These are phyloP conservation scores for Anaspis maculata DNA, from an alignment of 2,888 invertebrate species.

Conservation along the genomic window DNA sequence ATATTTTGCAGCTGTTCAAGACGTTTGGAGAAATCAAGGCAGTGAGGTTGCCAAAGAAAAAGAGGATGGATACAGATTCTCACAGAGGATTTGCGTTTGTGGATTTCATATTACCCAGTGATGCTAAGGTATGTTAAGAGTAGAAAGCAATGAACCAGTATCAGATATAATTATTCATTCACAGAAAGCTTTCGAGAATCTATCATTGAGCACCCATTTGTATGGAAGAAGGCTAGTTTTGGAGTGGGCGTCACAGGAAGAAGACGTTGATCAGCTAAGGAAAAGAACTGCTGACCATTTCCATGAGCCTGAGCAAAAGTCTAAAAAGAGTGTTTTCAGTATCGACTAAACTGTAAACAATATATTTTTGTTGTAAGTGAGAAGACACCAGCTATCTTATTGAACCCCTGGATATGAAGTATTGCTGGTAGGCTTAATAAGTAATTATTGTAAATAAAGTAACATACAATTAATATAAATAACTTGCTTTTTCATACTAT, in stretches of 20 bases:
- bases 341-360: constrained; percentile 29
- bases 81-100: constrained; percentile 97
- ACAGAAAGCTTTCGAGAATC: constrained; percentile 81
- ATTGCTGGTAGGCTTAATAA: no score
- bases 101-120: constrained; percentile 79
- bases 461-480: no score
- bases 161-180: constrained; percentile 18
- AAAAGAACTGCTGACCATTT: constrained; percentile 75
- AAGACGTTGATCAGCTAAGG: constrained; percentile 70
- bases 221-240: constrained; percentile 90
- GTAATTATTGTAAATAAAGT: no score
- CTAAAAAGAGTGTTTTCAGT: constrained; percentile 44
- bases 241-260: constrained; percentile 86
- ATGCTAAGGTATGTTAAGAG: constrained; percentile 78
- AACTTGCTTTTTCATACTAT: no score
- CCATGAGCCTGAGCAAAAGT: constrained; percentile 39
- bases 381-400: no score
- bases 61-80: constrained; percentile 58
- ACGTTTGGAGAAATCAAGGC: constrained; percentile 90
- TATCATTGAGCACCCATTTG: constrained; percentile 96
- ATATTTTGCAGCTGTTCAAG: constrained; percentile 80
- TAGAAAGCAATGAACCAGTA: no score
- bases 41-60: constrained; percentile 83
- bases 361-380: no score
- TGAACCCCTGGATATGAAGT: no score